Conservation (phyloP, 1,140 invertebrate genomes). For the Colletes latitarsis region DNA sequence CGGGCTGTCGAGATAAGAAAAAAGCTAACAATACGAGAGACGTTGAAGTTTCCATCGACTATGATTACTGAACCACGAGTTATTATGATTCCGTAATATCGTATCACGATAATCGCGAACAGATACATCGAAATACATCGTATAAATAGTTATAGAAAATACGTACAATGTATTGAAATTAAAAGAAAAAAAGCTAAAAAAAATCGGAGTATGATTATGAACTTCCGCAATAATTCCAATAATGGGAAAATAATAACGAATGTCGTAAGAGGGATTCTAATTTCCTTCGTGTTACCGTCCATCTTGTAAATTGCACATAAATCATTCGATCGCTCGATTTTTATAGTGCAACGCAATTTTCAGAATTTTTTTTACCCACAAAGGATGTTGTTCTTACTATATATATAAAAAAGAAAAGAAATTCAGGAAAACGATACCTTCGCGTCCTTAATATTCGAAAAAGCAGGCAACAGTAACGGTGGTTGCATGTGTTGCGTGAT, state of each 20-base stretch:
- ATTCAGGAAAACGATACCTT: background rate
- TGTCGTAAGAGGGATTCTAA: background rate
- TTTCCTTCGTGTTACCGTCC: background rate
- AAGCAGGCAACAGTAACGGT: background rate
- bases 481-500: slow-evolving; percentile 11
- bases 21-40: background rate
- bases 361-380: too few species aligned
- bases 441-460: background rate
- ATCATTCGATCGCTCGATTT: background rate
- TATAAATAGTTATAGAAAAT: background rate
- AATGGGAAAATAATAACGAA: background rate
- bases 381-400: background rate
- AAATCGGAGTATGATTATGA: background rate
- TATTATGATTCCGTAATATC: background rate
- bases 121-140: background rate
- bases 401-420: background rate
- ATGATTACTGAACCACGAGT: background rate
- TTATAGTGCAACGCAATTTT: background rate
- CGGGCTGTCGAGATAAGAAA: background rate
- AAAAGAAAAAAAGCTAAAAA: background rate
- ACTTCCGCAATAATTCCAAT: slow-evolving; percentile 19
- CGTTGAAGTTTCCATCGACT: background rate
- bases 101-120: background rate
- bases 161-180: background rate
- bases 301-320: background rate